Evolutionary conservation across 2,888 invertebrate species (phyloP), one percentile per base, ranked within the genome.

Genomic region (Taphrorychus bicolor): DNA sequence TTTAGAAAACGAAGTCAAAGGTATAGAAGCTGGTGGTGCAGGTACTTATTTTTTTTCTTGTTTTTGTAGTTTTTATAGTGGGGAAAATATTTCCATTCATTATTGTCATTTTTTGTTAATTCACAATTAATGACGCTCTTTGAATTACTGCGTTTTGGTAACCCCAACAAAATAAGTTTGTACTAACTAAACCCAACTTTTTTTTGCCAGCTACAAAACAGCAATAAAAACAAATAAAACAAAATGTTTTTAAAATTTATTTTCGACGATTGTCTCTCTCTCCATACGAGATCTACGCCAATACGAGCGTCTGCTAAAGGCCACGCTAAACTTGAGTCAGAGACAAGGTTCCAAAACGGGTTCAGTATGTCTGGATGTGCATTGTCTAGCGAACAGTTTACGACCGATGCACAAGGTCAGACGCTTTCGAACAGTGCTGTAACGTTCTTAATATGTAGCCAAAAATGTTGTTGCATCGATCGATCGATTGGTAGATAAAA

Each of bases 351-450:
- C 71, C 66, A 70, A 74, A 75, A 75, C 75, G 75, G 73, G 76
- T 76, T 76, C 74, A 75, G 67, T 76, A 71, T 76, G 76, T 76
- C 75, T 75, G 74, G 72, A 71, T 73, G 72, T 73, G 73, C 72
- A 73, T 72, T 72, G 75, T 74, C 72, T 75, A 73, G 74, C 71
- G 69, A 70, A 61, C 72, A 59, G 54, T 66, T 71, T 71, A 57
- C 57, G 56, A 69, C 57, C 58, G 69, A 68, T 65, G 64, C 63
- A 62, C 71, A 71, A 70, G 70, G 71, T 71, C 71, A 71, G 56
- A 60, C 57, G 58, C 57, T 24, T 54, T 72, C 11, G 40, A 67
- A 19, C 67, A 62, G 62, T 51, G 67, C 53, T 17, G 67, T 59
- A 62, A 48, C 62, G 17, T 16, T 18, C 18, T 1, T 17, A 58